Evolutionary conservation across 2,797 vertebrate genomes (phyloP).

Genomic region (Anguilla obscura): DNA sequence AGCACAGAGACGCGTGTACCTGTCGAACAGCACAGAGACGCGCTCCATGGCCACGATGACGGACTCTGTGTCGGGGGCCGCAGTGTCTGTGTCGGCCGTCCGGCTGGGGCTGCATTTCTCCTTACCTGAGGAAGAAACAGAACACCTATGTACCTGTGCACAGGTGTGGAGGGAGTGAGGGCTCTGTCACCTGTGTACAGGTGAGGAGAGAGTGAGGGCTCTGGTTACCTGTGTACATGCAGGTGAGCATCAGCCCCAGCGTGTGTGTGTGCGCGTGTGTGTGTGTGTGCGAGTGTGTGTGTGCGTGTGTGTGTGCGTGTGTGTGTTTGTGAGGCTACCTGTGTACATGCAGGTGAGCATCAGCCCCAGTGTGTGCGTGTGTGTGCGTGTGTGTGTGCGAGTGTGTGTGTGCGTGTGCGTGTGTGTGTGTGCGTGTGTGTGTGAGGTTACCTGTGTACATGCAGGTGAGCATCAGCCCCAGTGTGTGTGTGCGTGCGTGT

Average conservation of each 20-base stretch:
- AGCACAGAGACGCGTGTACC: slow-evolving; percentile 65
- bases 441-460: slow-evolving; percentile 76
- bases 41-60: slow-evolving; percentile 98
- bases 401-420: no score
- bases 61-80: slow-evolving; percentile 91
- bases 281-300: no score
- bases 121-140: slow-evolving; percentile 76
- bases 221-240: slow-evolving; percentile 80
- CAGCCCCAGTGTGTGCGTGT: slow-evolving; percentile 74
- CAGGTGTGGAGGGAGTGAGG: no score
- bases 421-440: no score
- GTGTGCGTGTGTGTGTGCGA: no score
- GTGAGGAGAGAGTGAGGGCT: slow-evolving; percentile 67
- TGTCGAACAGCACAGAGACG: slow-evolving; percentile 97
- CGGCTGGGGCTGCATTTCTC: slow-evolving; percentile 91
- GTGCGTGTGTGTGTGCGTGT: no score
- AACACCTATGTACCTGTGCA: neutral
- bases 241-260: slow-evolving; percentile 96
- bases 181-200: slow-evolving; percentile 71
- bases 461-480: slow-evolving; percentile 98
- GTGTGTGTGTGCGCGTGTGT: slow-evolving; percentile 23
- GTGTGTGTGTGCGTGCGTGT: slow-evolving; percentile 16
- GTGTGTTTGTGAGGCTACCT: neutral
- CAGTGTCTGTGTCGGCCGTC: slow-evolving; percentile 75
- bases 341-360: slow-evolving; percentile 99